Conservation (phyloP, 2,888 invertebrate genomes). For the Apodemia zela region DNA sequence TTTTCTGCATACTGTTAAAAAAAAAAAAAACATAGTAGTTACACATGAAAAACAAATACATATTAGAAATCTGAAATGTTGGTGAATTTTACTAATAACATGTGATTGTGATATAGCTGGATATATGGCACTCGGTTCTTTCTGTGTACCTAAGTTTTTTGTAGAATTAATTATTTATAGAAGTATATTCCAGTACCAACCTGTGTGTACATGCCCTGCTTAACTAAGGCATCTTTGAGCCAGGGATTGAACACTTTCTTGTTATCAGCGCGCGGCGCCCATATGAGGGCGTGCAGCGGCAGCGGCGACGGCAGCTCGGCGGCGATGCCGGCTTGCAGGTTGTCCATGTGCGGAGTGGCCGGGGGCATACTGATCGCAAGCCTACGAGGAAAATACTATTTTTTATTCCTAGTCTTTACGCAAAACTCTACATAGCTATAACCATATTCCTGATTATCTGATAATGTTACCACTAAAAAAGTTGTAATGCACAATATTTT, state of each 20-base stretch:
- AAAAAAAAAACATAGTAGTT: conserved; percentile 10
- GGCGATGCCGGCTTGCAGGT: conserved; percentile 85
- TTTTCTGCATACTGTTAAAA: conserved; percentile 82
- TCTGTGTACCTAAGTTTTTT: no score
- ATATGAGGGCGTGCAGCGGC: conserved; percentile 90
- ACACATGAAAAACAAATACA: no score
- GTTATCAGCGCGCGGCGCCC: conserved; percentile 93
- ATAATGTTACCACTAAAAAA: no score
- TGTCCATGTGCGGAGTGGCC: conserved; percentile 92
- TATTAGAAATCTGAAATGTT: no score
- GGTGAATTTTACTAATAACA: no score
- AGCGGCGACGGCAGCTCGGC: conserved; percentile 84
- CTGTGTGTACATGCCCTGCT: conserved; percentile 94
- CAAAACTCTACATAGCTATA: no score
- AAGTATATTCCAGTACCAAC: conserved; percentile 38
- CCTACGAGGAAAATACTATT: conserved; percentile 59
- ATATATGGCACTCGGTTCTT: no score
- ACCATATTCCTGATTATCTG: no score
- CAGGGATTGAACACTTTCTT: conserved; percentile 91
- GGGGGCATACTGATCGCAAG: conserved; percentile 93
- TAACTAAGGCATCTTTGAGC: conserved; percentile 94
- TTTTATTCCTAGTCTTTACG: no score
- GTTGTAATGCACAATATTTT: no score
- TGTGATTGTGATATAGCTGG: no score
- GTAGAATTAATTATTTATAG: background rate